These are phyloP conservation scores for Chaenogobius annularis DNA, from an alignment of 2,113 vertebrate genomes.

Conservation along the genomic window DNA sequence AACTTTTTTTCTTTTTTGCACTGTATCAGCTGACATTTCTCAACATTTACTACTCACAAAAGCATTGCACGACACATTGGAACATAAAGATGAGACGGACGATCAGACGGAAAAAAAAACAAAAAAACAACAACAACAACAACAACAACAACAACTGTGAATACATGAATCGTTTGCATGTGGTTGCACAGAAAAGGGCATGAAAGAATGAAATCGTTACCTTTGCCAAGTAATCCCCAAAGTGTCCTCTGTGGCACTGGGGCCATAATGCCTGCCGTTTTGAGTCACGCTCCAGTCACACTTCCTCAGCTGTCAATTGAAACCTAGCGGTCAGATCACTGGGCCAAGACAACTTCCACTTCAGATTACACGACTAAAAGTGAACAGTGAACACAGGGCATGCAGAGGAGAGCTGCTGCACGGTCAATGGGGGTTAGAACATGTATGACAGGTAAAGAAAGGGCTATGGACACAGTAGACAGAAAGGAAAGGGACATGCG, in stretches of 20 bases:
- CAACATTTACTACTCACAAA: neutral
- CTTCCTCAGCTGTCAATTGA: constrained; percentile 99
- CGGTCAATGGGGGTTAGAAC: constrained; percentile 17
- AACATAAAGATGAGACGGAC: constrained; percentile 3
- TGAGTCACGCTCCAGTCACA: constrained; percentile 99
- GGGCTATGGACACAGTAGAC: constrained; percentile 42
- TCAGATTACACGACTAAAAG: constrained; percentile 87
- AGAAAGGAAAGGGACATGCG: constrained; percentile 67
- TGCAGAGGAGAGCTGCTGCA: constrained; percentile 63
- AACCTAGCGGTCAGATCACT: constrained; percentile 99
- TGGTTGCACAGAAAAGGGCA: constrained; percentile 62
- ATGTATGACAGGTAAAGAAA: constrained; percentile 33
- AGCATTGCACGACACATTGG: constrained; percentile 10
- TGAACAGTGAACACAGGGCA: constrained; percentile 81
- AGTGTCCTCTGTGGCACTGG: constrained; percentile 99
- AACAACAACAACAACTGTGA: no score
- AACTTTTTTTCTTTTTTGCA: neutral
- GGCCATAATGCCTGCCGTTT: constrained; percentile 99
- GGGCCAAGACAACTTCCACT: constrained; percentile 92
- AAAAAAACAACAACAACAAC: no score
- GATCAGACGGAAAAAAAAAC: constrained; percentile 31
- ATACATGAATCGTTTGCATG: neutral
- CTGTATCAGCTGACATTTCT: neutral
- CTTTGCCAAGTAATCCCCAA: constrained; percentile 99
- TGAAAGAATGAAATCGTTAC: constrained; percentile 99